Percentiles rank a stretch among this genome's conserved stretches.
phyloP scores from a whole-genome alignment of 2,888 invertebrate species.

The Papilio elwesi region DNA sequence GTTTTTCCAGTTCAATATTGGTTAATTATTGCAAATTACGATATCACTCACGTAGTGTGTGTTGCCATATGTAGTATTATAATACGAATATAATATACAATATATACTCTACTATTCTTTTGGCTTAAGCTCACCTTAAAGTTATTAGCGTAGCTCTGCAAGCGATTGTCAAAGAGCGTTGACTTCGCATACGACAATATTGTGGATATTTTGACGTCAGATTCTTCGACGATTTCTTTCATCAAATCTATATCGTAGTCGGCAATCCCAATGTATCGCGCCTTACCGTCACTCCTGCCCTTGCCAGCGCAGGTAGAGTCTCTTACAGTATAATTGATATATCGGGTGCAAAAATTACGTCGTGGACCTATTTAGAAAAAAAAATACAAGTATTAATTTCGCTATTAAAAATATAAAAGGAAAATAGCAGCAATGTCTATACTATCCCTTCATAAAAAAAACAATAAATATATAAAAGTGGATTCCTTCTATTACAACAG shows the following conservation, averaged over 20 bases:
- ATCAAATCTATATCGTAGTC: slow-evolving; percentile 92
- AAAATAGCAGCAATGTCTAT: no score
- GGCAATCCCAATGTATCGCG: slow-evolving; percentile 92
- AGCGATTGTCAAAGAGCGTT: slow-evolving; percentile 90
- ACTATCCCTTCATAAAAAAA: no score
- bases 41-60: no score
- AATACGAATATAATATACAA: background rate
- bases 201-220: slow-evolving; percentile 86
- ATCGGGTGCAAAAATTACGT: slow-evolving; percentile 93
- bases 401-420: background rate
- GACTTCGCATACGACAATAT: slow-evolving; percentile 92
- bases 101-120: background rate
- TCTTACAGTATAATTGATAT: slow-evolving; percentile 91
- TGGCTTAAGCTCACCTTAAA: slow-evolving; percentile 86
- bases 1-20: no score
- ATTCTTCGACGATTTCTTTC: slow-evolving; percentile 88
- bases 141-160: slow-evolving; percentile 88
- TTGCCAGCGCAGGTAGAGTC: slow-evolving; percentile 92
- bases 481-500: no score
- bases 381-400: background rate
- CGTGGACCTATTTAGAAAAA: slow-evolving; percentile 89
- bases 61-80: no score
- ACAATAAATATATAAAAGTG: no score
- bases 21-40: no score
- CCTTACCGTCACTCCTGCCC: slow-evolving; percentile 88